Conservation (phyloP, 2,888 invertebrate genomes). For the Philereme vetulata region DNA sequence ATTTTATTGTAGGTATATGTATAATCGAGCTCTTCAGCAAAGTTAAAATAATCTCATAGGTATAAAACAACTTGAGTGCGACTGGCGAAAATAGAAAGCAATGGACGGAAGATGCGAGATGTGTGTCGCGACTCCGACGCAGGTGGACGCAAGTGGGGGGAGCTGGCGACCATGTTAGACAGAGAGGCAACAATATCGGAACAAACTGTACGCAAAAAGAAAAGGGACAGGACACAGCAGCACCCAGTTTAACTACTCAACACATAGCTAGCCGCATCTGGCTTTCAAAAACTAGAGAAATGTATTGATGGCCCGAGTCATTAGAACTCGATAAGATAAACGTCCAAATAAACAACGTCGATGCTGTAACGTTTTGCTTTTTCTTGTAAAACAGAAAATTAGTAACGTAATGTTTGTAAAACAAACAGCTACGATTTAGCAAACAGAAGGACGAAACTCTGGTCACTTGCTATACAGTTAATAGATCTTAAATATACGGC, state of each 20-base stretch:
- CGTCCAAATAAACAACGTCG: conserved; percentile 35
- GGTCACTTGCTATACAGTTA: conserved; percentile 50
- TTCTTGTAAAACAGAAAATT: conserved; percentile 25
- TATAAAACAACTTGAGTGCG: conserved; percentile 62
- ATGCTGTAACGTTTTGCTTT: conserved; percentile 11
- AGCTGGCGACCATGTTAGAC: conserved; percentile 56
- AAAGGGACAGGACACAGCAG: conserved; percentile 65
- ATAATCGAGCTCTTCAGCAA: conserved; percentile 33
- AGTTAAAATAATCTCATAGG: conserved; percentile 47
- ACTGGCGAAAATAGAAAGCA: conserved; percentile 82
- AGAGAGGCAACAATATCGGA: conserved; percentile 60
- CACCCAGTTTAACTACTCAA: conserved; percentile 64
- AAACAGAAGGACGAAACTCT: conserved; percentile 44
- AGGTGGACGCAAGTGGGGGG: conserved; percentile 67
- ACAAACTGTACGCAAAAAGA: conserved; percentile 60
- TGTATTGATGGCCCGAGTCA: conserved; percentile 61
- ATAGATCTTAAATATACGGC: conserved; percentile 45
- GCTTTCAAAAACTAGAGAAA: conserved; percentile 72
- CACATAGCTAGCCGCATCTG: conserved; percentile 59
- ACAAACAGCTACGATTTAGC: conserved; percentile 41
- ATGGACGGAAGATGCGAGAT: conserved; percentile 71
- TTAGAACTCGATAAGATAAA: conserved; percentile 59
- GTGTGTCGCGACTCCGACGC: conserved; percentile 74
- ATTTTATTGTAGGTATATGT: conserved; percentile 6
- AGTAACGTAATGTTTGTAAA: conserved; percentile 25